Evolutionary conservation across 2,113 vertebrate genomes (phyloP).

Genomic region (Cygnus buccinator): DNA sequence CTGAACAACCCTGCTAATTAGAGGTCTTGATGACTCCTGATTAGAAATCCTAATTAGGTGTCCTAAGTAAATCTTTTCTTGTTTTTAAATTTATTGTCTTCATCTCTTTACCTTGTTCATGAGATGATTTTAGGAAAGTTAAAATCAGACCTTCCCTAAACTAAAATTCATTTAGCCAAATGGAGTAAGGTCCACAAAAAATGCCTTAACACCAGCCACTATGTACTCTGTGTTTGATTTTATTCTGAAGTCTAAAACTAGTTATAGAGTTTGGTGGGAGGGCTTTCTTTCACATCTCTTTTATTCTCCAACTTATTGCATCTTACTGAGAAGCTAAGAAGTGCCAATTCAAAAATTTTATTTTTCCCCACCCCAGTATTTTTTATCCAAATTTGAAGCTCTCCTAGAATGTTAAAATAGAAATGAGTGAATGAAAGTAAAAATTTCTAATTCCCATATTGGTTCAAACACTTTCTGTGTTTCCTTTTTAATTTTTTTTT

Average conservation of each 20-base stretch:
- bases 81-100: conserved; percentile 67
- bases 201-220: background rate
- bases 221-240: background rate
- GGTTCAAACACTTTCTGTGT: background rate
- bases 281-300: background rate
- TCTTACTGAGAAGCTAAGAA: background rate
- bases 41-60: conserved; percentile 91
- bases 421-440: background rate
- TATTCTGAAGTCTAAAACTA: background rate
- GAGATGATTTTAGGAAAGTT: conserved; percentile 35
- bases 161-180: background rate
- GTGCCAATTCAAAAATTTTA: background rate
- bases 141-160: conserved; percentile 22
- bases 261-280: background rate
- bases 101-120: conserved; percentile 47
- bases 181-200: background rate
- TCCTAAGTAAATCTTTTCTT: conserved; percentile 81
- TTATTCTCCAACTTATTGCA: background rate
- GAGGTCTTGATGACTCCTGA: conserved; percentile 89
- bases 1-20: conserved; percentile 84
- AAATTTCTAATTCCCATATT: background rate
- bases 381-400: background rate
- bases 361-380: rapidly evolving
- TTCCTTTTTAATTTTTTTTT: background rate
- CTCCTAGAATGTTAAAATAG: background rate